Evolutionary conservation across 2,888 invertebrate genomes (phyloP).

Genomic region (Coleophora deauratella): DNA sequence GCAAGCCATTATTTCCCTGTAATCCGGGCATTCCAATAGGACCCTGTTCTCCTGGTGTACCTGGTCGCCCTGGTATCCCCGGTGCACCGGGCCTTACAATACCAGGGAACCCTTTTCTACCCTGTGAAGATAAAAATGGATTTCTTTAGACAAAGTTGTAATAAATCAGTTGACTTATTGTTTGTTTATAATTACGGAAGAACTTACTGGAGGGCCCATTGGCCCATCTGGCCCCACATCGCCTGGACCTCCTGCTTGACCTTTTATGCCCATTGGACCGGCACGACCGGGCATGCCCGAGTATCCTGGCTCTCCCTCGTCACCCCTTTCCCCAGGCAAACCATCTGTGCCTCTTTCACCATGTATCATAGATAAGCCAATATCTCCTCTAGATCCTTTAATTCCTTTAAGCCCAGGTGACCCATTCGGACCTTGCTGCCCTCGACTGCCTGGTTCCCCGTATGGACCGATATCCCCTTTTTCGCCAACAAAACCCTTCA

Average conservation of each 20-base stretch:
- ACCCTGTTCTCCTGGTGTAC: constrained; percentile 80
- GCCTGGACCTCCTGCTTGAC: constrained; percentile 63
- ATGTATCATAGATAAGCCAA: constrained; percentile 58
- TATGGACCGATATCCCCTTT: constrained; percentile 77
- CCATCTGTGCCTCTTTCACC: constrained; percentile 57
- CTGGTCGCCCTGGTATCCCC: constrained; percentile 82
- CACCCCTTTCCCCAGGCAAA: constrained; percentile 61
- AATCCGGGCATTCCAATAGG: constrained; percentile 70
- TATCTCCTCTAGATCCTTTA: constrained; percentile 65
- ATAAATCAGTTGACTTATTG: too few relatives aligned
- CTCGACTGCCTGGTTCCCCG: constrained; percentile 73
- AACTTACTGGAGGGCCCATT: constrained; percentile 70
- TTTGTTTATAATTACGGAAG: background rate
- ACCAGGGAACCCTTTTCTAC: constrained; percentile 55
- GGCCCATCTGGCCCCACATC: constrained; percentile 73
- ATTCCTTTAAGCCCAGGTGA: constrained; percentile 74
- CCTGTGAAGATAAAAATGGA: constrained; percentile 30
- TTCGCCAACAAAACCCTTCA: constrained; percentile 79
- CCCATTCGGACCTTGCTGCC: constrained; percentile 74
- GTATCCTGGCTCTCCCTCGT: constrained; percentile 72
- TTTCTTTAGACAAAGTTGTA: background rate
- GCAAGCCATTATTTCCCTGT: constrained; percentile 51
- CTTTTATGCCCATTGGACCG: constrained; percentile 61
- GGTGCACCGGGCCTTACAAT: constrained; percentile 74
- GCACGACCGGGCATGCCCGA: constrained; percentile 69